These are phyloP conservation scores for Olivierus martensii DNA, from an alignment of 1,140 invertebrate genomes.

Conservation along the genomic window DNA sequence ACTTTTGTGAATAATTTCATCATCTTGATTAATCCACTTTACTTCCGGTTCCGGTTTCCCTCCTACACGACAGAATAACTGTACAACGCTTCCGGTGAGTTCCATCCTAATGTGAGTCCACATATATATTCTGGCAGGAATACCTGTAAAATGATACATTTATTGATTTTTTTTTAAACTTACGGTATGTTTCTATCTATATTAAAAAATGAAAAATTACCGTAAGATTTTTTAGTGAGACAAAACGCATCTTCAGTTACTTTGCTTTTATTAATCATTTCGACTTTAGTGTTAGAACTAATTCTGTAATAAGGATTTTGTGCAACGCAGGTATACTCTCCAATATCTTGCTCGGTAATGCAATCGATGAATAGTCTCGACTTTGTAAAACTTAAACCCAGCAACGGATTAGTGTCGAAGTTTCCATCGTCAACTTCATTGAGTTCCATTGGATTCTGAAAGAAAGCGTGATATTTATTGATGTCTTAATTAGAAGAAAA, in stretches of 20 bases:
- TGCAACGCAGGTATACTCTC: conserved; percentile 55
- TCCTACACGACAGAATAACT: conserved; percentile 51
- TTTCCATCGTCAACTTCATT: neutral
- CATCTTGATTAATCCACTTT: conserved; percentile 47
- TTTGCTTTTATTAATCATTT: conserved; percentile 7
- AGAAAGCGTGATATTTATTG: neutral
- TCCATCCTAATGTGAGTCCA: conserved; percentile 36
- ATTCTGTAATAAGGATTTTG: conserved; percentile 42
- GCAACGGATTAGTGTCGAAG: neutral
- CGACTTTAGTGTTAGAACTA: conserved; percentile 28
- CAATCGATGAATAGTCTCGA: conserved; percentile 51
- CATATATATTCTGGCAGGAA: conserved; percentile 34
- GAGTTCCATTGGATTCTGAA: neutral
- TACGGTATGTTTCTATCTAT: neutral
- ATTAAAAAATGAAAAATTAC: neutral
- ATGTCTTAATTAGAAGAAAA: neutral
- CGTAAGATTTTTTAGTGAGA: conserved; percentile 9
- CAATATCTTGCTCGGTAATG: conserved; percentile 40
- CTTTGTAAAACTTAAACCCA: conserved; percentile 11
- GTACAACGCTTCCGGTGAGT: conserved; percentile 42
- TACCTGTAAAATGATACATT: no score
- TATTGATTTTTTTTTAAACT: neutral
- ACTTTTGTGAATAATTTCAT: conserved; percentile 32
- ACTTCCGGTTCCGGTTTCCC: conserved; percentile 47
- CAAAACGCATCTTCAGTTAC: conserved; percentile 3